Percentiles rank a stretch among this genome's conserved stretches.
These are phyloP conservation scores for Corydoras maculifer DNA, from an alignment of 2,113 vertebrate species.

Conservation along the genomic window DNA sequence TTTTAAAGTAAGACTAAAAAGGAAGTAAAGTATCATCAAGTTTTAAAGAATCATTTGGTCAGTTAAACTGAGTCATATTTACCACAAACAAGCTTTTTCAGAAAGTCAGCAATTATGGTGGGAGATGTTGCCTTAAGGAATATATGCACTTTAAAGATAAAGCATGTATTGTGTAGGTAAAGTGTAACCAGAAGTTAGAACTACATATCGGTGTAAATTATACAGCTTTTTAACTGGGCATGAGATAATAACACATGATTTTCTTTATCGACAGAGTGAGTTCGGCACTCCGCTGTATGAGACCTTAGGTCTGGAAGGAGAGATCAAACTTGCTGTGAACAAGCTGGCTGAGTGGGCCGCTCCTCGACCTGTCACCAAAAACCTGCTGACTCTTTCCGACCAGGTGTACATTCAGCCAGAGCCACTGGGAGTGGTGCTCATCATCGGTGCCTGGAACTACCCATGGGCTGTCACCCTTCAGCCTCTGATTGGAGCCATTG, in stretches of 20 bases:
- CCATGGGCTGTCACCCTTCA: slow-evolving; percentile 75
- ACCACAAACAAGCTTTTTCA: no score
- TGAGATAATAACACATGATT: background rate
- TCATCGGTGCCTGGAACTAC: slow-evolving; percentile 94
- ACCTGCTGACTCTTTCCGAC: slow-evolving; percentile 67
- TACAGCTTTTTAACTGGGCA: background rate
- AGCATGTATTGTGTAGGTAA: no score
- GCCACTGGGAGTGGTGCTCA: slow-evolving; percentile 80
- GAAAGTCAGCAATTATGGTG: no score
- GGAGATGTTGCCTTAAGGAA: no score
- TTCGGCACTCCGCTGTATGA: slow-evolving; percentile 66
- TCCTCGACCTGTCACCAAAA: slow-evolving; percentile 69
- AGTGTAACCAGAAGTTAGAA: no score
- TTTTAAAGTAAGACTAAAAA: no score
- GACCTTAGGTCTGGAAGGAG: slow-evolving; percentile 63
- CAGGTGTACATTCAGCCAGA: slow-evolving; percentile 72
- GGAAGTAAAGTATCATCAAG: no score
- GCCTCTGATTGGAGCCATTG: slow-evolving; percentile 86
- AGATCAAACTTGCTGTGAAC: slow-evolving; percentile 61
- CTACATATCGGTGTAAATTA: no score
- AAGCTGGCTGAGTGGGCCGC: slow-evolving; percentile 75
- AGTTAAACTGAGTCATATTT: no score
- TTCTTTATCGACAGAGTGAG: slow-evolving; percentile 54
- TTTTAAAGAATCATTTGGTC: no score
- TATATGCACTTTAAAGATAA: no score